These are phyloP conservation scores for Melinaea marsaeus DNA, from an alignment of 2,888 invertebrate species.

Conservation along the genomic window DNA sequence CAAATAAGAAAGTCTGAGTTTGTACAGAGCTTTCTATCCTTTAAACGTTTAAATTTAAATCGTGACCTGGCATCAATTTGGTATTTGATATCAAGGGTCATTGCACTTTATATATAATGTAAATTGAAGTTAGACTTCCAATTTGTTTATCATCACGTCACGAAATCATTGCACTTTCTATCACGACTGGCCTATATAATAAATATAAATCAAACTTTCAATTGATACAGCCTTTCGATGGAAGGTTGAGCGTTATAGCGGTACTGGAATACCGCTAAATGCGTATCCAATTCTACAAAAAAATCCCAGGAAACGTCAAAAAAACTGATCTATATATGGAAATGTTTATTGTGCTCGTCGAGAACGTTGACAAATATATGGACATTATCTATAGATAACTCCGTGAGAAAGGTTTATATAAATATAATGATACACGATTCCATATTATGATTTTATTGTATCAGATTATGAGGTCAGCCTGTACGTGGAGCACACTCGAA, in stretches of 20 bases:
- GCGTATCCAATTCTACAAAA: conserved; percentile 37
- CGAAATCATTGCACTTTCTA: conserved; percentile 62
- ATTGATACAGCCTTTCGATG: conserved; percentile 27
- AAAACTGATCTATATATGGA: conserved; percentile 50
- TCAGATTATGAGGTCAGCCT: conserved; percentile 32
- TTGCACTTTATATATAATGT: neutral
- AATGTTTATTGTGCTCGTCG: conserved; percentile 52
- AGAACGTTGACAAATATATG: conserved; percentile 43
- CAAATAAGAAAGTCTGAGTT: conserved; percentile 51
- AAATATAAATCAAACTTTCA: conserved; percentile 54
- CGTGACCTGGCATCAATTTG: conserved; percentile 52
- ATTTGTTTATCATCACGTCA: conserved; percentile 46
- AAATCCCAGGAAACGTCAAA: conserved; percentile 55
- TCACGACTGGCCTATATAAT: conserved; percentile 63
- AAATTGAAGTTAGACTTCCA: conserved; percentile 8
- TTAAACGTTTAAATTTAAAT: conserved; percentile 37
- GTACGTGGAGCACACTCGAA: conserved; percentile 34
- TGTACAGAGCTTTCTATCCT: conserved; percentile 57
- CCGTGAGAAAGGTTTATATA: conserved; percentile 30
- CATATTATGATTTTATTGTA: conserved; percentile 20
- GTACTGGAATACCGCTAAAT: conserved; percentile 7
- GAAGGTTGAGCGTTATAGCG: conserved; percentile 4
- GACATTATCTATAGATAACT: conserved; percentile 56
- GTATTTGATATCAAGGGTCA: conserved; percentile 14
- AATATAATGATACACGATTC: conserved; percentile 12